Conservation (phyloP, 2,113 vertebrate genomes). For the Thalassarche chlororhynchos region DNA sequence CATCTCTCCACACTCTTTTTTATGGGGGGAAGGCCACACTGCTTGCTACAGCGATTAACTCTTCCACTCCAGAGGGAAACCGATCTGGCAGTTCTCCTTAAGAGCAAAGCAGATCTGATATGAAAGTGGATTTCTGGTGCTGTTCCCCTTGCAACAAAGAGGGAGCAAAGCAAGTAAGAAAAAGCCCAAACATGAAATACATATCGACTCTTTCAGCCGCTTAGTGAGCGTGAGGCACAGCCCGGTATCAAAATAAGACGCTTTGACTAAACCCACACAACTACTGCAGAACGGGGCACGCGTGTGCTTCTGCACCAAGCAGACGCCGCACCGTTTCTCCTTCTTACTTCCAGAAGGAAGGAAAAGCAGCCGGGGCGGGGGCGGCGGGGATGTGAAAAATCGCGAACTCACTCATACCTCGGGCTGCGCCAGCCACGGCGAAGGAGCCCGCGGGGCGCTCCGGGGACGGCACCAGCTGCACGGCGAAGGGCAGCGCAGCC, state of each 20-base stretch:
- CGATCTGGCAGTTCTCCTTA: rapidly evolving
- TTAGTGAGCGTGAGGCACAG: background rate
- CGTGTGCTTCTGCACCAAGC: background rate
- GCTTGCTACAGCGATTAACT: background rate
- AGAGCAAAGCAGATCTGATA: background rate
- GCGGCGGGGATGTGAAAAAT: background rate
- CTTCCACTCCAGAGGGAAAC: background rate
- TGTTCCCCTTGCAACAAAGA: background rate
- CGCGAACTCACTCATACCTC: background rate
- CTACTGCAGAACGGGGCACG: background rate
- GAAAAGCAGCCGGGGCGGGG: background rate
- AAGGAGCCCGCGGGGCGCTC: background rate
- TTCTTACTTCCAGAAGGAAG: background rate
- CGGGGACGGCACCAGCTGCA: too few species aligned
- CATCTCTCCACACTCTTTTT: background rate
- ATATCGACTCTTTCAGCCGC: too few species aligned
- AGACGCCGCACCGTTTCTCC: rapidly evolving
- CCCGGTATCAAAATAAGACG: background rate
- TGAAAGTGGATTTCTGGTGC: background rate
- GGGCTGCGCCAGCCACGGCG: background rate
- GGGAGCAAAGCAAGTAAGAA: background rate
- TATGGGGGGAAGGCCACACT: rapidly evolving
- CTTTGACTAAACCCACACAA: background rate
- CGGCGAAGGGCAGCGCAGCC: too few species aligned
- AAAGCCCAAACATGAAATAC: rapidly evolving